Evolutionary conservation across 2,113 vertebrate genomes (phyloP).

Genomic region (Python bivittatus): DNA sequence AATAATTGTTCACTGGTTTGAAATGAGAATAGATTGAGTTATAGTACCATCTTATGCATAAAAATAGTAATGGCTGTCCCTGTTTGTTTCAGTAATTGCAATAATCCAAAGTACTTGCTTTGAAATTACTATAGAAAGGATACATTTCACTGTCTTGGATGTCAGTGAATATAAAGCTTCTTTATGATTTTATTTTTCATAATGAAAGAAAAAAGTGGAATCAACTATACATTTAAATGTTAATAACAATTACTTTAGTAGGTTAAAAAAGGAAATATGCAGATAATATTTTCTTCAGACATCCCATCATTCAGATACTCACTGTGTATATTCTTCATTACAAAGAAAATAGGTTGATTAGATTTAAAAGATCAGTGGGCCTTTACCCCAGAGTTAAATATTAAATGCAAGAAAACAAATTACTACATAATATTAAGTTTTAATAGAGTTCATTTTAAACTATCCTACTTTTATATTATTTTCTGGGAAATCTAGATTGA

Average conservation of each 20-base stretch:
- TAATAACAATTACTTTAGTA: slow-evolving; percentile 42
- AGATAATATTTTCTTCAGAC: slow-evolving; percentile 28
- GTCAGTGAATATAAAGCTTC: neutral
- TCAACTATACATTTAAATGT: slow-evolving; percentile 16
- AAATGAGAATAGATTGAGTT: neutral
- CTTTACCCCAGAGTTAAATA: slow-evolving; percentile 55
- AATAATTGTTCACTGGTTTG: neutral
- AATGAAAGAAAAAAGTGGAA: slow-evolving; percentile 15
- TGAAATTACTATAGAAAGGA: neutral
- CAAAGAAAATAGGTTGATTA: slow-evolving; percentile 45
- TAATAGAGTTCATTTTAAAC: slow-evolving; percentile 68
- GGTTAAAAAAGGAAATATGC: slow-evolving; percentile 48
- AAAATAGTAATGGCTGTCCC: neutral
- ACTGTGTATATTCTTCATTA: slow-evolving; percentile 40
- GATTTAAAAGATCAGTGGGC: slow-evolving; percentile 53
- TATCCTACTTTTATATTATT: slow-evolving; percentile 67
- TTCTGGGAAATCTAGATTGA: slow-evolving; percentile 78
- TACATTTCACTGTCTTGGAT: neutral
- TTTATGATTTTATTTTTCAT: neutral
- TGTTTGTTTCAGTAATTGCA: neutral
- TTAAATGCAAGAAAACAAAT: slow-evolving; percentile 61
- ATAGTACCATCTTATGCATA: neutral
- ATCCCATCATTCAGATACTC: slow-evolving; percentile 29
- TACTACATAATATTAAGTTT: slow-evolving; percentile 57
- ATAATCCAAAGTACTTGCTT: neutral